A percentile compares a stretch with the other conserved stretches of the same genome.
Conservation (phyloP, 2,113 vertebrate genomes). For the Sialia sialis region DNA sequence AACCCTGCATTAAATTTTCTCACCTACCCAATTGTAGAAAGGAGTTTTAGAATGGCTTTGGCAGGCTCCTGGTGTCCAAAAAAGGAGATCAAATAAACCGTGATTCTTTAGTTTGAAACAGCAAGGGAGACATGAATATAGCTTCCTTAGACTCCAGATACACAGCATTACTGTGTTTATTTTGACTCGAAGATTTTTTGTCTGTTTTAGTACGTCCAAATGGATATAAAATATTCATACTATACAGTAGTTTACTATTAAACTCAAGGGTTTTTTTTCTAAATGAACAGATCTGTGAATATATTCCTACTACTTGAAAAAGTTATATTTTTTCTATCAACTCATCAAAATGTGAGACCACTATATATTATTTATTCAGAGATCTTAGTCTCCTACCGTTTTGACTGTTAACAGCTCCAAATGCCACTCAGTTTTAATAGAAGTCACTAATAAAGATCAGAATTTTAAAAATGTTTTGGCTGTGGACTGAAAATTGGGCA, state of each 20-base stretch:
- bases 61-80: neutral
- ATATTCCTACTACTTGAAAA: neutral
- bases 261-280: neutral
- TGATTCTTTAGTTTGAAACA: neutral
- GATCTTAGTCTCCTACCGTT: neutral
- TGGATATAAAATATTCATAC: neutral
- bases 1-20: neutral
- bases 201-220: neutral
- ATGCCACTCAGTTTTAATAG: neutral
- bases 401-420: neutral
- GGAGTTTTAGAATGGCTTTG: neutral
- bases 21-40: neutral
- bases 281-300: neutral
- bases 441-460: neutral
- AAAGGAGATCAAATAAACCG: neutral
- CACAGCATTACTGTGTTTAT: neutral
- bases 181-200: neutral
- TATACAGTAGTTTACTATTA: neutral
- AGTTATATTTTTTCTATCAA: neutral
- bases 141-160: neutral
- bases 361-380: neutral
- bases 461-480: neutral
- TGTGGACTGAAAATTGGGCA: neutral
- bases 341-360: neutral
- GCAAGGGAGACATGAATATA: neutral